Percentiles rank a stretch among this genome's conserved stretches.
These are phyloP conservation scores for Ceryle rudis DNA, from an alignment of 2,797 vertebrate genomes.

Conservation along the genomic window DNA sequence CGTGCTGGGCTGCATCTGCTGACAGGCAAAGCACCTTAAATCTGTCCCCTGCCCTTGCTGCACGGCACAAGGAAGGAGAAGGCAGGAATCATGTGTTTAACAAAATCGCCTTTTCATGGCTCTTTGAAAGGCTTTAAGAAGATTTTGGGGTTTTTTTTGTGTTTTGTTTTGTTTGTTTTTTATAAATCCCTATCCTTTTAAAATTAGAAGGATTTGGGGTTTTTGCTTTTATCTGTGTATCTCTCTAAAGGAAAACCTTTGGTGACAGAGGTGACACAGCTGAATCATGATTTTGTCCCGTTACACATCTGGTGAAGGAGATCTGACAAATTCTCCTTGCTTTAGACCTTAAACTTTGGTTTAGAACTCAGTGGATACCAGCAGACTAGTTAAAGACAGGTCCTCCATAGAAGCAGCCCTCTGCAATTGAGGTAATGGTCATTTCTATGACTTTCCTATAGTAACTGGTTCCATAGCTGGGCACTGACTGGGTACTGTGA, in stretches of 20 bases:
- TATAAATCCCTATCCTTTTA: not conserved
- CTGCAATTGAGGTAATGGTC: not conserved
- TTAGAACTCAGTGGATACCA: not conserved
- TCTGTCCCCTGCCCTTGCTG: not conserved
- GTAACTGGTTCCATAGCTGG: not conserved
- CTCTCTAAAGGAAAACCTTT: not conserved
- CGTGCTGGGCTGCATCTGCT: not conserved
- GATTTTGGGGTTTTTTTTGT: not conserved
- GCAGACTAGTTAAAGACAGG: not conserved
- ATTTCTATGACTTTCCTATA: not conserved
- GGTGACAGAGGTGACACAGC: not conserved
- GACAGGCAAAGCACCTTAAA: not conserved
- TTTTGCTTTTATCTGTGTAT: not conserved
- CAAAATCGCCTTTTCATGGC: constrained; percentile 7
- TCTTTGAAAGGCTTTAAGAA: not conserved
- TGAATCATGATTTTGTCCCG: not conserved
- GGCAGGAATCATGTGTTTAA: not conserved
- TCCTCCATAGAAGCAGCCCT: not conserved
- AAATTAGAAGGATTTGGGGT: not conserved
- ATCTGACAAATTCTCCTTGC: not conserved
- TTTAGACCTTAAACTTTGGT: not conserved
- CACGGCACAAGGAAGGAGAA: not conserved
- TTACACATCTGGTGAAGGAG: not conserved
- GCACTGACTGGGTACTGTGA: not conserved
- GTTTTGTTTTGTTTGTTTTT: not conserved